Base-by-base conservation (phyloP, 2,113 vertebrate species). In the Oreocharis arfaki region DNA sequence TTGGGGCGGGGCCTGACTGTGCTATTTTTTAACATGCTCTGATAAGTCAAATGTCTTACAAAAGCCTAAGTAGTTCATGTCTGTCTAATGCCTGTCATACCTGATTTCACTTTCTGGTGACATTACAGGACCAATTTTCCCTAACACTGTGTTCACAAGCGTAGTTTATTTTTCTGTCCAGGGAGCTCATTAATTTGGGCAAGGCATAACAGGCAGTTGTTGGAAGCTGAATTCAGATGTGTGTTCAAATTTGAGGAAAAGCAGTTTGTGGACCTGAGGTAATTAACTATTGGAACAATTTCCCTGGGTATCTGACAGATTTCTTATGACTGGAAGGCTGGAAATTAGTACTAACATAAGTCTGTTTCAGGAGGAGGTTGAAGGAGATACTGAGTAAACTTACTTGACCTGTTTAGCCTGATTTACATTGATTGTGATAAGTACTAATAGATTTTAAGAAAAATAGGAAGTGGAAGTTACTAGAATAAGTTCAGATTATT, bases 101-200 rank as follows among this genome's bases (percentile, higher is more conserved):
- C 15, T 69, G 44, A 60, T 87, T 64, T 68, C 30, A 33, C 71
- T 63, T 84, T 73, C 67, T 85, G 65, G 24, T 71, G 41, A 46
- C 32, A 33, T 82, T n/a, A n/a, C 59, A 73, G 46, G 24, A 75
- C 16, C 18, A 18, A 28, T 49, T 87, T 57, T 55, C 53, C 44
- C 23, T 83, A 57, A 33, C 9, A 4, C 15, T n/a, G 3, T 46
- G 32, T 44, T 41, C 32, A 49, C 49, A 49, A 59, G 23, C 44
- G 30, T 5, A 41, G 64, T 60, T 82, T n/a, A 68, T 63, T 74
- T 84, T 89, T 57, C 42, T 89, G 30, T 76, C 61, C 30, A 30
- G 61, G 84, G 35, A 57, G 30, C 47, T 93, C 64, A 33, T 84
- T 96, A 67, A 22, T 50, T 92, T 63, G 87, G 55, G 41, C 41